These are phyloP conservation scores for Oscheius sp. DNA, from an alignment of 1,140 invertebrate genomes.

Conservation along the genomic window DNA sequence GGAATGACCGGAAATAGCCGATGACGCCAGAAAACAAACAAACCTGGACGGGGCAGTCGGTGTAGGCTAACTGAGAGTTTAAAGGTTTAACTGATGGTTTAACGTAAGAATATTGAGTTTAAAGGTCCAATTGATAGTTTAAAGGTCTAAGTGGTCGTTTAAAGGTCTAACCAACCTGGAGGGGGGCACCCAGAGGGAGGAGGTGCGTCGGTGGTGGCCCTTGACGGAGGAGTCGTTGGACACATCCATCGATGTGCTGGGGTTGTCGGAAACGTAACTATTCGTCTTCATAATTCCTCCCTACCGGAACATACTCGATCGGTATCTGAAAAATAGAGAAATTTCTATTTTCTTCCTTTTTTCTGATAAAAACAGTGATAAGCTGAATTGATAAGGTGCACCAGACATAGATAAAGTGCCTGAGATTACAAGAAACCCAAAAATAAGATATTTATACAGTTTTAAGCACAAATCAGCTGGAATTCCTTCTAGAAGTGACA, in stretches of 20 bases:
- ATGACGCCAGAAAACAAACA: conserved; percentile 1
- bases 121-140: no score
- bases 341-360: no score
- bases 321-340: neutral
- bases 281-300: neutral
- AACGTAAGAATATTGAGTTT: no score
- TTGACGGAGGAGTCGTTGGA: conserved; percentile 4
- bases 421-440: neutral
- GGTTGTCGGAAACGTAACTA: neutral
- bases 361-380: no score
- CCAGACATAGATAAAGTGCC: neutral
- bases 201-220: conserved; percentile 40
- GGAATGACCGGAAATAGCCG: neutral
- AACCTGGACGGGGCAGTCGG: no score
- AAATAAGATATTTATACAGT: neutral
- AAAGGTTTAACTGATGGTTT: no score
- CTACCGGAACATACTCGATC: neutral
- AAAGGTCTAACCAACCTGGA: conserved; percentile 27
- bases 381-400: neutral
- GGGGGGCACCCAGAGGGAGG: conserved; percentile 41
- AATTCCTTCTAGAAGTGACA: no score
- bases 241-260: neutral
- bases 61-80: no score
- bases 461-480: neutral
- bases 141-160: no score